A percentile compares a stretch with the other conserved stretches of the same genome.
These are phyloP conservation scores for Papilio demoleus DNA, from an alignment of 2,888 invertebrate species.

Conservation along the genomic window DNA sequence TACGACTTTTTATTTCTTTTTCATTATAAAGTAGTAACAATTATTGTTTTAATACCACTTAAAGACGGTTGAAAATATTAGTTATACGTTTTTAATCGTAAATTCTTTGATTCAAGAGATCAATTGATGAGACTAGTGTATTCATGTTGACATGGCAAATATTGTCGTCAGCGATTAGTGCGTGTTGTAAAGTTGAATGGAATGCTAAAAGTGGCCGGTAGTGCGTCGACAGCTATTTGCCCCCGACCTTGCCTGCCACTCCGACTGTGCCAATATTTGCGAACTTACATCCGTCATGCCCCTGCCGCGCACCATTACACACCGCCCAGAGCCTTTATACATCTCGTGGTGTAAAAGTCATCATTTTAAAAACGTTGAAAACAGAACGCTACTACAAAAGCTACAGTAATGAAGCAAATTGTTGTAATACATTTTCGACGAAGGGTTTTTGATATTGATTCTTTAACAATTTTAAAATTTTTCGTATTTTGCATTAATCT, in stretches of 20 bases:
- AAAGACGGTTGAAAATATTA: too few species aligned
- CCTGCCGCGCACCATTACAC: slow-evolving; percentile 51
- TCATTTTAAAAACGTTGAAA: too few species aligned
- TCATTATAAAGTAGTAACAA: not conserved
- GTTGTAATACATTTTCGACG: too few species aligned
- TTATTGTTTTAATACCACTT: too few species aligned
- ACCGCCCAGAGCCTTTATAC: slow-evolving; percentile 26
- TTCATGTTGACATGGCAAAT: slow-evolving; percentile 33
- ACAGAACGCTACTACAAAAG: too few species aligned
- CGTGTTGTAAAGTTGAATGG: slow-evolving; percentile 35
- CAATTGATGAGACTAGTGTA: slow-evolving; percentile 31
- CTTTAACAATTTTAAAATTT: too few species aligned
- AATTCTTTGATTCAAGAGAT: not conserved
- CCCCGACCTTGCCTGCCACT: slow-evolving; percentile 58
- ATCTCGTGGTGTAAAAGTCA: slow-evolving; percentile 2
- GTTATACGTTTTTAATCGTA: too few species aligned
- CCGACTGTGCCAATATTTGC: slow-evolving; percentile 65
- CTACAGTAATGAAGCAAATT: too few species aligned
- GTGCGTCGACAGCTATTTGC: slow-evolving; percentile 40
- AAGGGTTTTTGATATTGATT: too few species aligned
- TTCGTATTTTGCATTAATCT: too few species aligned
- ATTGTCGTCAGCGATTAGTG: slow-evolving; percentile 39
- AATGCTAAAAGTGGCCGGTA: slow-evolving; percentile 38
- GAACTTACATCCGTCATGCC: slow-evolving; percentile 60
- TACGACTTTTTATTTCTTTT: not conserved